These are phyloP conservation scores for Scaptomyza polygonia DNA, from an alignment of 2,888 invertebrate species.

Conservation along the genomic window DNA sequence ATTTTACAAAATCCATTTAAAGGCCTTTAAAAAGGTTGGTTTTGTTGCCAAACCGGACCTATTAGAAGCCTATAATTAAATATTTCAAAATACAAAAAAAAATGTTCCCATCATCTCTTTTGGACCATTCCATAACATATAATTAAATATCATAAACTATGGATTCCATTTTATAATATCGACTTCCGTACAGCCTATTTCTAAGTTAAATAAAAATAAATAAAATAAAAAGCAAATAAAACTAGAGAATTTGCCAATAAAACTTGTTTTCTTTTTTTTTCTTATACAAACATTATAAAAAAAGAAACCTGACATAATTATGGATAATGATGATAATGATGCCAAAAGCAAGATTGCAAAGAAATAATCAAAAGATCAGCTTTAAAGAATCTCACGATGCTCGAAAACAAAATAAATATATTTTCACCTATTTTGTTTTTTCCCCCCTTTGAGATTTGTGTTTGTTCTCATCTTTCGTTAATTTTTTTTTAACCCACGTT, in stretches of 20 bases:
- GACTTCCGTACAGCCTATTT: conserved; percentile 26
- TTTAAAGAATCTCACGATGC: conserved; percentile 16
- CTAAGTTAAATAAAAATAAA: conserved; percentile 5
- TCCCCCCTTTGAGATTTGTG: background rate
- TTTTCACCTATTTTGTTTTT: conserved; percentile 10
- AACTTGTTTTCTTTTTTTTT: conserved; percentile 8
- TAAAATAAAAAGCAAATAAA: background rate
- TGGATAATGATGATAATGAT: conserved; percentile 30
- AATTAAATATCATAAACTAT: conserved; percentile 19
- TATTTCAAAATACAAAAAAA: too few species aligned
- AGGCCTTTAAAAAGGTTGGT: too few species aligned
- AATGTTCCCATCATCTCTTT: background rate
- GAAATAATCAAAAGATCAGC: background rate
- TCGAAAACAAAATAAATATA: background rate
- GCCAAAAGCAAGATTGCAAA: conserved; percentile 3
- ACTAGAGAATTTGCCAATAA: background rate
- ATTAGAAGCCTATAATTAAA: too few species aligned
- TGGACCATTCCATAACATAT: background rate
- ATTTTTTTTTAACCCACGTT: too few species aligned
- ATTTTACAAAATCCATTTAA: background rate
- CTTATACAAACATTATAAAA: conserved; percentile 8
- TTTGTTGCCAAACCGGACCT: too few species aligned
- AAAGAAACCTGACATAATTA: conserved; percentile 44
- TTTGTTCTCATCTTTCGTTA: background rate
- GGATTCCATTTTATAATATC: conserved; percentile 3